These are phyloP conservation scores for Augochlora pura DNA, from an alignment of 1,140 invertebrate species.

Conservation along the genomic window DNA sequence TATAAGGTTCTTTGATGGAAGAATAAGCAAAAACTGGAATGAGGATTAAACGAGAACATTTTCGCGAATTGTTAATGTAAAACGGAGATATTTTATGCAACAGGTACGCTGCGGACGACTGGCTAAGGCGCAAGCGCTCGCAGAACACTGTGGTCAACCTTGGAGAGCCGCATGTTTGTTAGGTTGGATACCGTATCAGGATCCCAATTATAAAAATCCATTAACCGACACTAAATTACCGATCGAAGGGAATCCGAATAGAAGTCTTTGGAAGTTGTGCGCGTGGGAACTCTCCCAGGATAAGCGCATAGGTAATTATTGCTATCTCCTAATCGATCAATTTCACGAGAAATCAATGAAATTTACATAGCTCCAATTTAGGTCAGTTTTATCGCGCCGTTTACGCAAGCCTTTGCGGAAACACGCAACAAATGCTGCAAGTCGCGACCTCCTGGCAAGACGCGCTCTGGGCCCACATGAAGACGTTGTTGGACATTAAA, in stretches of 20 bases:
- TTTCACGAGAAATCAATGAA: too few relatives aligned
- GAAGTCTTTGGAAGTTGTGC: conserved; percentile 95
- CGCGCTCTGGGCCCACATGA: conserved; percentile 93
- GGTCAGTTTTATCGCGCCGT: conserved; percentile 85
- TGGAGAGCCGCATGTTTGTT: conserved; percentile 94
- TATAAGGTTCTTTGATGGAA: conserved; percentile 42
- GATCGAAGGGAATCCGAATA: conserved; percentile 91
- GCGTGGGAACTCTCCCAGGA: conserved; percentile 88
- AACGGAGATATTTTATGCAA: background rate
- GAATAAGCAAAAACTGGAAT: conserved; percentile 7
- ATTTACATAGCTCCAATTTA: conserved; percentile 45
- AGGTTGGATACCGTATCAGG: conserved; percentile 92
- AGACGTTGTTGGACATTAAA: conserved; percentile 89
- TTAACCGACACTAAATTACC: conserved; percentile 80
- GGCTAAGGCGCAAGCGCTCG: conserved; percentile 90
- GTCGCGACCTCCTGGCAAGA: conserved; percentile 93
- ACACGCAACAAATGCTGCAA: conserved; percentile 87
- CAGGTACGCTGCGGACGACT: conserved; percentile 92
- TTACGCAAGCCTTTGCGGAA: conserved; percentile 91
- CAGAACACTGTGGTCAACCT: conserved; percentile 91
- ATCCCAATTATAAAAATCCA: conserved; percentile 86
- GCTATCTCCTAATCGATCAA: too few relatives aligned
- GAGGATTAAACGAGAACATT: conserved; percentile 1
- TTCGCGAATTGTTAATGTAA: background rate
- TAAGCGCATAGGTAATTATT: conserved; percentile 73